Conservation (phyloP, 92 coral and sea anemone genomes). For the Epizoanthus rinbou region DNA sequence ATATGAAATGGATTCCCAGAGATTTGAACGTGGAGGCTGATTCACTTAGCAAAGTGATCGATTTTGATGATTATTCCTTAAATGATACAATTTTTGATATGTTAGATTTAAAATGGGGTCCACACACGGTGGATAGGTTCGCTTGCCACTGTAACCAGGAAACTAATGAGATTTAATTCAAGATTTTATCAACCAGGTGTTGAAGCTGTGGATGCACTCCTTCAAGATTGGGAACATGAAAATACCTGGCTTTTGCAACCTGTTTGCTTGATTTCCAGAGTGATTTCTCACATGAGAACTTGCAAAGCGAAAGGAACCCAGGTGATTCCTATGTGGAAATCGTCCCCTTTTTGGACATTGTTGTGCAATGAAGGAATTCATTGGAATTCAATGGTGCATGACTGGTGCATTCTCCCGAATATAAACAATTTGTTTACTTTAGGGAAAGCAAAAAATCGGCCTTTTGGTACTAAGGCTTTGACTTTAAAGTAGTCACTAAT, state of each 20-base stretch:
- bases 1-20: slow-evolving; percentile 33
- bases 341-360: slow-evolving; percentile 41
- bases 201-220: slow-evolving; percentile 42
- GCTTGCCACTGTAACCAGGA: slow-evolving; percentile 17
- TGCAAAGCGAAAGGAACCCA: slow-evolving; percentile 46
- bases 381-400: slow-evolving; percentile 11
- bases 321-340: slow-evolving; percentile 46
- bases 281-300: slow-evolving; percentile 29
- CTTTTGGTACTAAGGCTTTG: not conserved
- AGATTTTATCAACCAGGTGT: slow-evolving; percentile 22
- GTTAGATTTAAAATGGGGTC: slow-evolving; percentile 35
- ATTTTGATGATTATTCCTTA: slow-evolving; percentile 21
- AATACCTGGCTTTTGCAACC: slow-evolving; percentile 53
- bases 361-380: slow-evolving; percentile 37
- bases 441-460: slow-evolving; percentile 12
- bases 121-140: slow-evolving; percentile 38
- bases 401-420: slow-evolving; percentile 20
- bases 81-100: slow-evolving; percentile 24
- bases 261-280: slow-evolving; percentile 22
- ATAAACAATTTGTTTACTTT: slow-evolving; percentile 1
- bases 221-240: slow-evolving; percentile 33
- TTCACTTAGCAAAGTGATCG: not conserved
- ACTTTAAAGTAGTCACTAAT: slow-evolving; percentile 20
- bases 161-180: slow-evolving; percentile 21
- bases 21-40: slow-evolving; percentile 16